Conservation (phyloP, 2,888 invertebrate genomes). For the Germaria angustata region DNA sequence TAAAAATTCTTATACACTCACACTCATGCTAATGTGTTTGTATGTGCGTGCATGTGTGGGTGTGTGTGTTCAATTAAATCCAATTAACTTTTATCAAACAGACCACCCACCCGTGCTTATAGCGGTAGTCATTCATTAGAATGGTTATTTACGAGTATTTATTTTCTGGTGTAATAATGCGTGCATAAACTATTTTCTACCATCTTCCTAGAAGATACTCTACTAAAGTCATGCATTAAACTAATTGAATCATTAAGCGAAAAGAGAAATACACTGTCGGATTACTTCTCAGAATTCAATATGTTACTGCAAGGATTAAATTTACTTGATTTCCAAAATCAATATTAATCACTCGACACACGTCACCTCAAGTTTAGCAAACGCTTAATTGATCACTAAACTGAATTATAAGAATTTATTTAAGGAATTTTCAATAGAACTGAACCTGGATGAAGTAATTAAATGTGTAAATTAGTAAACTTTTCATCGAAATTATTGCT, state of each 20-base stretch:
- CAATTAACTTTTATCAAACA: conserved; percentile 53
- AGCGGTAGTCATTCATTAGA: not conserved
- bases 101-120: conserved; percentile 3
- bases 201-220: no score
- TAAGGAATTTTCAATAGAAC: no score
- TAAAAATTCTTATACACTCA: not conserved
- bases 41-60: not conserved
- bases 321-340: not conserved
- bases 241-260: no score
- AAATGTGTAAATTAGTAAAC: no score
- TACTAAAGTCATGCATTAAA: no score
- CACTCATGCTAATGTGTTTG: not conserved
- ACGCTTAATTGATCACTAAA: no score
- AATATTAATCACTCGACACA: conserved; percentile 3
- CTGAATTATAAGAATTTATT: no score
- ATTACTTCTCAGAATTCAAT: not conserved
- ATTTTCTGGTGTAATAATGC: not conserved
- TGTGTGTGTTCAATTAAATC: conserved; percentile 35
- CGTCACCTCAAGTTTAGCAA: no score
- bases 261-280: no score
- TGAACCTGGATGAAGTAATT: no score
- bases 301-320: not conserved
- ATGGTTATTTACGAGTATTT: not conserved
- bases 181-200: no score
- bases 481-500: no score